Percentiles rank a stretch among this genome's conserved stretches.
Evolutionary conservation across 2,113 vertebrate species (phyloP).

Genomic region (Mobula birostris): DNA sequence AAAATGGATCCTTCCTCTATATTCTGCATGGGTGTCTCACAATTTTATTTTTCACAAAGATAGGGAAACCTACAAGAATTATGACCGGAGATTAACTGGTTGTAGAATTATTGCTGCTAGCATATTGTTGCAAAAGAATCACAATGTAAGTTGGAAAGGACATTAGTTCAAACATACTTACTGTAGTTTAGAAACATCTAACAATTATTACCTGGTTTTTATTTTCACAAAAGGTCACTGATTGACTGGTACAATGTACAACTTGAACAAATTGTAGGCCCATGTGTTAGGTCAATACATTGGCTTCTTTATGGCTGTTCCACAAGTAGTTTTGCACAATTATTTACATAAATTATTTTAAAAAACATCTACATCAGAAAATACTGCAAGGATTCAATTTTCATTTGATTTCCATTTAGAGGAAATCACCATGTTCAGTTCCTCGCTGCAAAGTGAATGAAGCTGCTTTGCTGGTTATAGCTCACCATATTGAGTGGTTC

Average conservation of each 20-base stretch:
- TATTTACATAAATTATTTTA: too few relatives aligned
- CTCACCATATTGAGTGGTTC: neutral
- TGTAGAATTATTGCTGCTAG: too few relatives aligned
- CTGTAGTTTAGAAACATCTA: neutral
- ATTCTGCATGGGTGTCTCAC: too few relatives aligned
- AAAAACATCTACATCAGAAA: neutral
- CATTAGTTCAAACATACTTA: neutral
- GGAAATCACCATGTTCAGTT: neutral
- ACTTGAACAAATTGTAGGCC: too few relatives aligned
- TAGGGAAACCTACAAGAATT: too few relatives aligned
- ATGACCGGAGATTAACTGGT: too few relatives aligned
- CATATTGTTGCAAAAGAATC: too few relatives aligned
- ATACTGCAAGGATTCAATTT: neutral
- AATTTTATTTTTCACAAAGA: too few relatives aligned
- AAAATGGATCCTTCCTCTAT: too few relatives aligned
- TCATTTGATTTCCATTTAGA: neutral
- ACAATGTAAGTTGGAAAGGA: too few relatives aligned
- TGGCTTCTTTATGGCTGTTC: neutral
- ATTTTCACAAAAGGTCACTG: neutral
- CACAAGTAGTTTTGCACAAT: neutral
- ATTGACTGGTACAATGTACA: neutral
- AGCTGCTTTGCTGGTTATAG: neutral
- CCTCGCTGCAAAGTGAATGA: neutral
- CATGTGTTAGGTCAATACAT: neutral
- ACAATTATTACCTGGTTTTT: neutral